Evolutionary conservation across 2,888 invertebrate genomes (phyloP).

Genomic region (Megastigmus dorsalis): DNA sequence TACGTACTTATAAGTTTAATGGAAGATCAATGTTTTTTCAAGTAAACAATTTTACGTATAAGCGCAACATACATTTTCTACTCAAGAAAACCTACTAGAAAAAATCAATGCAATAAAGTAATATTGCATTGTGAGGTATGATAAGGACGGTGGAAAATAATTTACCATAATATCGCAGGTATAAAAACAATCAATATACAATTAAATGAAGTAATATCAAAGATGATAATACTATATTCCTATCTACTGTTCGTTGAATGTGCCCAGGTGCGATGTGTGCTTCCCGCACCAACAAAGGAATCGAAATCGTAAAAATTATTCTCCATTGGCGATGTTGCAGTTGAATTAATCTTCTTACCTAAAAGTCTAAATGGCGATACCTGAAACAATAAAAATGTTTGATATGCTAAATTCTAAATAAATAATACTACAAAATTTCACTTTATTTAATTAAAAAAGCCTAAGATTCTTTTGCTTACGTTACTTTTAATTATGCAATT

Average conservation of each 20-base stretch:
- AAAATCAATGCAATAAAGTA: conserved; percentile 14
- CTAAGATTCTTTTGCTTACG: too few species aligned
- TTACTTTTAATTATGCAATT: too few species aligned
- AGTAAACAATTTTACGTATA: conserved; percentile 13
- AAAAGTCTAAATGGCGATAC: conserved; percentile 68
- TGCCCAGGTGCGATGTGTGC: conserved; percentile 53
- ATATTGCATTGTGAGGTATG: conserved; percentile 23
- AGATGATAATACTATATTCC: background rate
- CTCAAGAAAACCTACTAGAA: background rate
- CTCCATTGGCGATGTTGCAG: conserved; percentile 28
- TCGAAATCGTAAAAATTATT: conserved; percentile 65
- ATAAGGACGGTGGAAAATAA: conserved; percentile 38
- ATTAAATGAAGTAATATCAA: background rate
- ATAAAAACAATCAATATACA: background rate
- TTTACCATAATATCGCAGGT: conserved; percentile 50
- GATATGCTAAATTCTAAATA: background rate
- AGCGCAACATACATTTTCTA: background rate
- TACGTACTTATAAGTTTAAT: conserved; percentile 32
- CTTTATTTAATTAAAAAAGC: too few species aligned
- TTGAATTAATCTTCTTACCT: conserved; percentile 54
- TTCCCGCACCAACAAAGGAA: conserved; percentile 58
- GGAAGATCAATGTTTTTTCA: conserved; percentile 24
- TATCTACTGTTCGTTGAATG: conserved; percentile 37
- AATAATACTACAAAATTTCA: too few species aligned
- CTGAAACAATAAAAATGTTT: conserved; percentile 54